Evolutionary conservation across 2,888 invertebrate genomes (phyloP), one percentile per base, ranked within the genome.

Genomic region (Mamestra brassicae): DNA sequence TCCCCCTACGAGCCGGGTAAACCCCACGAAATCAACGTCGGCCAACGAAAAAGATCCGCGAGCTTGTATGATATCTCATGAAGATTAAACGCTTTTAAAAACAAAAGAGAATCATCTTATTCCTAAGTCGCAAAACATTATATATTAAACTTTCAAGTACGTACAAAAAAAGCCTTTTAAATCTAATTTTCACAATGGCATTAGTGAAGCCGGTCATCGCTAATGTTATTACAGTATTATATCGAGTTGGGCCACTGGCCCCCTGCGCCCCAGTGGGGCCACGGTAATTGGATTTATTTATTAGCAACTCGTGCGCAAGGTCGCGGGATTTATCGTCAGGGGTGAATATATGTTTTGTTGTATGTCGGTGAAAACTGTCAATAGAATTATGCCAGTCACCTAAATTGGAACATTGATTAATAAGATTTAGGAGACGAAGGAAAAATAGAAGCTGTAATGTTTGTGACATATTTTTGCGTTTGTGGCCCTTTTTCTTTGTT

Each of bases 151-250:
- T 26, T 55, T 50, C 26, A 57, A 55, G 15, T 45, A 54, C 3
- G 7, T 8, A 54, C 6, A 55, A 65, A 85, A 70, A 80, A 80
- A 72, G 63, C 65, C 71, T 69, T 81, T 75, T 13, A 78, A 88
- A 90, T 88, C 87, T 86, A 80, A 89, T 90, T 89, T 84, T 64
- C 74, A 83, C 87, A 87, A 88, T 86, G 66, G 78, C 74, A 89
- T 90, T 90, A 90, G 26, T 36, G 87, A 87, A 87, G 86, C 84
- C 88, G 7, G 65, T 50, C n/a, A 7, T 71, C 38, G 34, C 15
- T 89, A 88, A 89, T 86, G 75, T 68, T 73, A 85, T 89, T 80
- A 85, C 62, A 58, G 69, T 63, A 67, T 70, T 63, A 69, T 76
- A 74, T 70, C 66, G 58, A 57, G 76, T 80, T 65, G 67, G 57